These are phyloP conservation scores for Acanthococcus lagerstroemiae DNA, from an alignment of 2,888 invertebrate genomes.

Conservation along the genomic window DNA sequence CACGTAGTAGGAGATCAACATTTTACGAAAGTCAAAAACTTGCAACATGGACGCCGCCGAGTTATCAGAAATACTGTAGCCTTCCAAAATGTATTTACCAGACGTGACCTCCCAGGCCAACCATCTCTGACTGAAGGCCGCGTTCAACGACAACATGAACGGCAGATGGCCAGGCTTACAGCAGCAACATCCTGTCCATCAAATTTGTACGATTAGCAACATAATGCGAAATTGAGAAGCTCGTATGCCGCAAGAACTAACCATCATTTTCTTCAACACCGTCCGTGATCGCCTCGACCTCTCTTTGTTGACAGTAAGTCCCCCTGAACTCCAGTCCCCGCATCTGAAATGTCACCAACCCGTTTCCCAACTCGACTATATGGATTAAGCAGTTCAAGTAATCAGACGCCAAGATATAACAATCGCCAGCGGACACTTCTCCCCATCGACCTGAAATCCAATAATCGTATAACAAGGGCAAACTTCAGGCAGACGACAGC, in stretches of 20 bases:
- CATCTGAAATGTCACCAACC: conserved; percentile 95
- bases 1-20: conserved; percentile 93
- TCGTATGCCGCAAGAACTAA: conserved; percentile 37
- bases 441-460: conserved; percentile 69
- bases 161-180: conserved; percentile 82
- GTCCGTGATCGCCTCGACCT: conserved; percentile 97
- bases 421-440: conserved; percentile 90
- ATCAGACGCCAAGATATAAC: conserved; percentile 94
- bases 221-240: neutral
- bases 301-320: conserved; percentile 97
- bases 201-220: neutral
- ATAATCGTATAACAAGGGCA: neutral
- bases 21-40: conserved; percentile 93
- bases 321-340: conserved; percentile 95
- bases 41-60: conserved; percentile 93
- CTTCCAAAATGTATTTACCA: conserved; percentile 95
- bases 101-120: conserved; percentile 94
- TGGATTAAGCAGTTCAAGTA: conserved; percentile 97
- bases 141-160: conserved; percentile 83
- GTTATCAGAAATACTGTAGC: conserved; percentile 97
- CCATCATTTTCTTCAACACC: conserved; percentile 93
- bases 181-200: conserved; percentile 64
- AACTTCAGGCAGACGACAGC: conserved; percentile 41
- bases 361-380: conserved; percentile 94
- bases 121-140: conserved; percentile 96